These are phyloP conservation scores for Pygoscelis antarcticus DNA, from an alignment of 2,113 vertebrate species.

Conservation along the genomic window DNA sequence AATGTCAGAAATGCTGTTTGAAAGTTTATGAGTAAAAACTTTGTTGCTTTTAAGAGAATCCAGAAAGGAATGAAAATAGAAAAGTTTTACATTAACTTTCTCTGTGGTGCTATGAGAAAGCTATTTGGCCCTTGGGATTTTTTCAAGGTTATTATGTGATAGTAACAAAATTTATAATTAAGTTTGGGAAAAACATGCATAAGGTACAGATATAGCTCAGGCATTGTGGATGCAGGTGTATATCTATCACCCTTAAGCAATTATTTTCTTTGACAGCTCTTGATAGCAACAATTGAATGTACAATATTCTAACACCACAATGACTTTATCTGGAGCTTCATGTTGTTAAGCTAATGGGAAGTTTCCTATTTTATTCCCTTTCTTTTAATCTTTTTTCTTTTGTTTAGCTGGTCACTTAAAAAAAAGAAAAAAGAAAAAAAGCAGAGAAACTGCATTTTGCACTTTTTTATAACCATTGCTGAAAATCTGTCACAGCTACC, in stretches of 20 bases:
- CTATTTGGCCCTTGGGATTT: background rate
- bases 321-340: background rate
- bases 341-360: background rate
- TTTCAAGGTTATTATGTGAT: background rate
- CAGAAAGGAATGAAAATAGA: background rate
- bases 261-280: background rate
- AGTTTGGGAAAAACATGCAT: background rate
- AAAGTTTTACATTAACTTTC: background rate
- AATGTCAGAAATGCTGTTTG: slow-evolving; percentile 18
- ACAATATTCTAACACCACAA: background rate
- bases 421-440: background rate
- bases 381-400: background rate
- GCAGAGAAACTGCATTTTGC: slow-evolving; percentile 17
- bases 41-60: background rate
- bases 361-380: background rate
- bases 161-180: background rate
- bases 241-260: background rate
- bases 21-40: slow-evolving; percentile 23
- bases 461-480: slow-evolving; percentile 29
- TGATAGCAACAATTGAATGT: background rate
- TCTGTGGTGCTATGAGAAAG: background rate
- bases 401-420: background rate
- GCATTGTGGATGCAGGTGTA: background rate
- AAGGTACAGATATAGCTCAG: background rate
- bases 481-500: slow-evolving; percentile 63